A percentile compares a stretch with the other conserved stretches of the same genome.
phyloP scores from a whole-genome alignment of 1,140 invertebrate species.

The Whitmania pigra region DNA sequence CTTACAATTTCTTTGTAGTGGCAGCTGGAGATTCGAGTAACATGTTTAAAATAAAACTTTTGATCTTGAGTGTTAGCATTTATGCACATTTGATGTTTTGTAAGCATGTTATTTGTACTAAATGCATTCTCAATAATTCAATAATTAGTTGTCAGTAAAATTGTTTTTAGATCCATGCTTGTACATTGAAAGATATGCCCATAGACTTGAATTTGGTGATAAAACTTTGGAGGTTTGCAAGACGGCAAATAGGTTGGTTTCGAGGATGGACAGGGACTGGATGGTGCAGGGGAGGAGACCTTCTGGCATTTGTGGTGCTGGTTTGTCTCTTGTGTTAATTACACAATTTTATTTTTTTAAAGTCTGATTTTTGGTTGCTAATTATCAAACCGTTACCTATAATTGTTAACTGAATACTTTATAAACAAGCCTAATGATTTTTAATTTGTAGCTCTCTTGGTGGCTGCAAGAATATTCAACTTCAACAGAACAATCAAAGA shows the following conservation, averaged over 20 bases:
- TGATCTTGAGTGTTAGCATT: no score
- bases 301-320: constrained; percentile 88
- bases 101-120: no score
- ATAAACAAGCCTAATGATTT: constrained; percentile 19
- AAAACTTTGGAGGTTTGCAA: constrained; percentile 87
- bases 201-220: constrained; percentile 75
- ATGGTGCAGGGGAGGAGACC: constrained; percentile 87
- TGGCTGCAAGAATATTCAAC: constrained; percentile 80
- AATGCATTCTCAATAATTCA: no score
- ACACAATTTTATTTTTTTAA: neutral
- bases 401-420: neutral
- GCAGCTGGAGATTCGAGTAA: no score
- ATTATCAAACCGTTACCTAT: no score
- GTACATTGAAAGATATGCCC: constrained; percentile 86
- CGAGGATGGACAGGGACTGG: constrained; percentile 94
- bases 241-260: constrained; percentile 80
- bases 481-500: constrained; percentile 75
- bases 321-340: constrained; percentile 42
- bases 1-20: no score
- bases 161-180: constrained; percentile 65
- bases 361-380: no score
- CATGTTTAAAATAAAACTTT: no score
- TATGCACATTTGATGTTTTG: no score
- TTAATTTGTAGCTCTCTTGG: constrained; percentile 63
- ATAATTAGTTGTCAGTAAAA: no score